These are phyloP conservation scores for Drosophila meridionalis DNA, from an alignment of 2,888 invertebrate genomes.

Conservation along the genomic window DNA sequence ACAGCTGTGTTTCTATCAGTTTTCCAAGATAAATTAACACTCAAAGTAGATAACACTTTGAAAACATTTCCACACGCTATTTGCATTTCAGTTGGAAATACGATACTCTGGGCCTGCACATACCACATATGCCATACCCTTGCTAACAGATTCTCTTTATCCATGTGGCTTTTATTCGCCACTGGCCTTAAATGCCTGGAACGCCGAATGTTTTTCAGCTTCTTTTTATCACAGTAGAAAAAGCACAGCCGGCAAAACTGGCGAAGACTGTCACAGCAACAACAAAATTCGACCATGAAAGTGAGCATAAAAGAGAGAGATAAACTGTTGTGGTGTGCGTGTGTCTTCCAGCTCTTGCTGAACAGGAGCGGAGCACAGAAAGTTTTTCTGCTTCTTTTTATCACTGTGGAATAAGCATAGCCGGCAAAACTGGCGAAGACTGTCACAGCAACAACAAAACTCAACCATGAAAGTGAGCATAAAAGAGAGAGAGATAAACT, in stretches of 20 bases:
- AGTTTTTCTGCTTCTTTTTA: constrained; percentile 12
- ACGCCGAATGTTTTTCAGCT: constrained; percentile 7
- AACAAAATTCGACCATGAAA: constrained; percentile 30
- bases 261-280: constrained; percentile 26
- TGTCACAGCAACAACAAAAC: constrained; percentile 33
- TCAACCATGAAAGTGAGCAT: constrained; percentile 29
- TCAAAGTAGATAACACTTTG: constrained; percentile 5
- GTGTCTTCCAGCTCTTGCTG: not conserved
- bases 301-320: constrained; percentile 20
- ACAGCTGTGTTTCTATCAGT: constrained; percentile 17
- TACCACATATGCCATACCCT: constrained; percentile 14
- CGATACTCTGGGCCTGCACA: constrained; percentile 8
- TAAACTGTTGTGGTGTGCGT: constrained; percentile 8
- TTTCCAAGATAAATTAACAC: not conserved
- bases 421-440: constrained; percentile 37
- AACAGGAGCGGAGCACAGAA: constrained; percentile 18
- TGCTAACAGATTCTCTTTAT: not conserved
- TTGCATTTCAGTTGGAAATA: constrained; percentile 20
- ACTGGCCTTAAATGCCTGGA: constrained; percentile 14
- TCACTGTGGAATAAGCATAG: constrained; percentile 28
- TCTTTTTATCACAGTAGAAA: constrained; percentile 21
- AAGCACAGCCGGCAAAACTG: constrained; percentile 45
- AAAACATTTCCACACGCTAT: constrained; percentile 12
- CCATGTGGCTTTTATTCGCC: constrained; percentile 5
- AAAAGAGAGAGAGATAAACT: constrained; percentile 14